Conservation (phyloP, 2,113 vertebrate species). For the Guaruba guarouba region DNA sequence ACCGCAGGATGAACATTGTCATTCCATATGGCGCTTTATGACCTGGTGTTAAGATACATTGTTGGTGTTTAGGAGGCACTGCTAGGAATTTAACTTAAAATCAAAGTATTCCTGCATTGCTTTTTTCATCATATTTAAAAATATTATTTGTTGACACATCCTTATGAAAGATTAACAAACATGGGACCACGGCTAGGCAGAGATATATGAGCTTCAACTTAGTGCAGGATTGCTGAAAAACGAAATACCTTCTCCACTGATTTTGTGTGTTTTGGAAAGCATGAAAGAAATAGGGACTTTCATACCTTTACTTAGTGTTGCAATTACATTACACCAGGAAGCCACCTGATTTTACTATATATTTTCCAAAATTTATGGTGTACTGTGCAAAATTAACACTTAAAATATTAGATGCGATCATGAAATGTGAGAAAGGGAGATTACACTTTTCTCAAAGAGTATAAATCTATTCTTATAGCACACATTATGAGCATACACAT, state of each 20-base stretch:
- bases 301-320: not conserved
- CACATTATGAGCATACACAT: not conserved
- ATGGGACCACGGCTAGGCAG: too few species aligned
- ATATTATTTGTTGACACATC: not conserved
- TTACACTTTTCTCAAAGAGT: not conserved
- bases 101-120: not conserved
- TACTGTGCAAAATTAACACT: not conserved
- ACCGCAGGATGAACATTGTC: not conserved
- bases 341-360: not conserved
- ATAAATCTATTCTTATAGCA: not conserved
- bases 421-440: not conserved
- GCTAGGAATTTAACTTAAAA: not conserved
- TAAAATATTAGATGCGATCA: not conserved
- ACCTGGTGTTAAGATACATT: accelerated
- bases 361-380: not conserved
- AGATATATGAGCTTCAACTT: not conserved
- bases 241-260: not conserved
- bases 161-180: not conserved
- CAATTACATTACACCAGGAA: not conserved
- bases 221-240: not conserved
- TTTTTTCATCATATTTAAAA: not conserved
- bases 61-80: not conserved
- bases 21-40: too few species aligned
- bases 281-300: not conserved
- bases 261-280: not conserved